phyloP scores from a whole-genome alignment of 1,140 invertebrate genomes.

The Propsilocerus akamusi region DNA sequence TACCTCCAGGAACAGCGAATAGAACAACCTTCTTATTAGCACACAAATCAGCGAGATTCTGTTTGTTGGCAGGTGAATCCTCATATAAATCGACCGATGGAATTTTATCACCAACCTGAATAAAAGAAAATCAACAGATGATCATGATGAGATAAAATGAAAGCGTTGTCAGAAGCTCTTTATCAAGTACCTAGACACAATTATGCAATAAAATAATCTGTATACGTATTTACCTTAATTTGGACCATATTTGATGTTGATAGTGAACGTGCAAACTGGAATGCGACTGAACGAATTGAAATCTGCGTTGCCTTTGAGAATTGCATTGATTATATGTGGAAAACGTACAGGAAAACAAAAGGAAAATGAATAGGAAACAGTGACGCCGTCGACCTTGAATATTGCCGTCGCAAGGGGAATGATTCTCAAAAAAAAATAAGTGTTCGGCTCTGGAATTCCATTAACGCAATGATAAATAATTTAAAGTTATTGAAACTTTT shows the following conservation, averaged over 20 bases:
- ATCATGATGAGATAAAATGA: neutral
- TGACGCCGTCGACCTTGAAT: too few relatives aligned
- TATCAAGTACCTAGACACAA: neutral
- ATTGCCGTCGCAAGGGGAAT: too few relatives aligned
- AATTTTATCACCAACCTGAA: slow-evolving; percentile 65
- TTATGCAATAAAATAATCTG: neutral
- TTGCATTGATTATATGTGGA: too few relatives aligned
- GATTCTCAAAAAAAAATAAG: too few relatives aligned
- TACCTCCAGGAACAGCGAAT: slow-evolving; percentile 87
- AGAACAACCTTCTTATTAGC: slow-evolving; percentile 68
- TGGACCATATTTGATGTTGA: slow-evolving; percentile 6
- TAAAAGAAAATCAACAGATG: neutral
- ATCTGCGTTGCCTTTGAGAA: too few relatives aligned
- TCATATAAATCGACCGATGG: slow-evolving; percentile 68
- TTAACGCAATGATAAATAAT: too few relatives aligned
- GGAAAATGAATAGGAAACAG: too few relatives aligned
- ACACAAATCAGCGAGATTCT: slow-evolving; percentile 56
- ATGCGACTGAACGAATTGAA: too few relatives aligned
- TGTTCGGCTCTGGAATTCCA: too few relatives aligned
- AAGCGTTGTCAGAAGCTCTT: neutral
- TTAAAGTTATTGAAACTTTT: too few relatives aligned
- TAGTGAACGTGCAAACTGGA: neutral
- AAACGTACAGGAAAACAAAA: too few relatives aligned
- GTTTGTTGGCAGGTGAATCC: slow-evolving; percentile 65
- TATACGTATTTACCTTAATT: slow-evolving; percentile 4